Evolutionary conservation across 2,888 invertebrate species (phyloP), one percentile per base, ranked within the genome.

Genomic region (Sesia apiformis): DNA sequence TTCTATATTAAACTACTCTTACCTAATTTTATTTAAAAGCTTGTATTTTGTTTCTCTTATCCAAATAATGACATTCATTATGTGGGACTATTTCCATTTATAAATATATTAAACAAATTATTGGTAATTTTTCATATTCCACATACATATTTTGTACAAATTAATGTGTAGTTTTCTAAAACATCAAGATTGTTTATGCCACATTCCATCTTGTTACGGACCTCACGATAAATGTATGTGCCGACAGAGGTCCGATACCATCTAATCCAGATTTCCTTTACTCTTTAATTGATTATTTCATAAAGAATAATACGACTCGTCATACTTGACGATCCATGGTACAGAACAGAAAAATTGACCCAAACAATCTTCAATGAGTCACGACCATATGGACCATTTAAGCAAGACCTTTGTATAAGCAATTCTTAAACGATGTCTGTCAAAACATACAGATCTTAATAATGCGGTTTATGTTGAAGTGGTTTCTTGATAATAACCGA

Each of bases 211-310:
- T 84, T 78, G 83, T 86, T 83, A 83, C 67, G 63, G 69, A 69
- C 67, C 72, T 77, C 81, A 81, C 81, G 81, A 82, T 72, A 77
- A 72, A 74, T 71, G 74, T 76, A 80, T 80, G 79, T 84, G 81
- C 87, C 86, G 86, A 84, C 84, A 82, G 74, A 76, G 75, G 60
- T 65, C 71, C 64, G 87, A 87, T 87, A 86, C 67, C 62, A 88
- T 88, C 87, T 85, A 81, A 84, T 85, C 82, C 84, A 87, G 82
- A 86, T 87, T 82, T 77, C 75, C 78, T 74, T 78, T 76, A 77
- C 83, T 78, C 76, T 75, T 82, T 84, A 85, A 86, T 86, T 87
- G 86, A 86, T 88, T 86, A 85, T 84, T 86, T 80, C 78, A 76
- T 85, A 81, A 82, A 82, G 83, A 84, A 84, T 83, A 83, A 81